Percentiles rank a stretch among this genome's conserved stretches.
These are phyloP conservation scores for Notiomystis cincta DNA, from an alignment of 2,113 vertebrate genomes.

Conservation along the genomic window DNA sequence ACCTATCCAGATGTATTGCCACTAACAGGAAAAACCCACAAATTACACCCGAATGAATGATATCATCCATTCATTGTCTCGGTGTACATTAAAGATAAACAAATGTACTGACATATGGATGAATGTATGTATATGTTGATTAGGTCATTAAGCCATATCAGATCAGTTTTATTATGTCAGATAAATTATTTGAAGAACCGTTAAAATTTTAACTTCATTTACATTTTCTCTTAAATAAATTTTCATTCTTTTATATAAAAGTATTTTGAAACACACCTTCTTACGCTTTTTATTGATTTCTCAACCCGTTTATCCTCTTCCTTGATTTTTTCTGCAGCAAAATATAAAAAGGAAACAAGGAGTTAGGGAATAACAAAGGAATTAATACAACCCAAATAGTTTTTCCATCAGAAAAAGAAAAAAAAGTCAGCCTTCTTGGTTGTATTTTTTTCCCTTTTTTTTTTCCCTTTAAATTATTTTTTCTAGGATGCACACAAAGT, in stretches of 20 bases:
- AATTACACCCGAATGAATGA: background rate
- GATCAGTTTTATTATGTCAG: background rate
- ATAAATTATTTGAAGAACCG: background rate
- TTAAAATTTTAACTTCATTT: background rate
- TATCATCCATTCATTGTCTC: background rate
- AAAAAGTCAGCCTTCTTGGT: background rate
- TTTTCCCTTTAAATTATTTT: background rate
- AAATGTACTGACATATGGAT: background rate
- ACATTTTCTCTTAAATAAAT: background rate
- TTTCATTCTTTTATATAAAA: background rate
- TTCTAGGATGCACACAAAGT: background rate
- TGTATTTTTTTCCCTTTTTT: accelerated
- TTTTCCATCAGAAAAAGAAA: background rate
- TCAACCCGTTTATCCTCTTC: background rate
- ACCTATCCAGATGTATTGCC: background rate
- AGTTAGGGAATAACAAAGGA: background rate
- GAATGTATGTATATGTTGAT: background rate
- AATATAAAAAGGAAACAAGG: background rate
- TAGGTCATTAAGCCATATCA: background rate
- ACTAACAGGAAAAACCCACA: background rate
- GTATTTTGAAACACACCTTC: accelerated
- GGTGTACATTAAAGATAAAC: background rate
- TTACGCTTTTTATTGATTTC: background rate
- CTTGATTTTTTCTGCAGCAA: background rate
- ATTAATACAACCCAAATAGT: background rate